Conservation (phyloP, 2,113 vertebrate species). For the Sceloporus tristichus region DNA sequence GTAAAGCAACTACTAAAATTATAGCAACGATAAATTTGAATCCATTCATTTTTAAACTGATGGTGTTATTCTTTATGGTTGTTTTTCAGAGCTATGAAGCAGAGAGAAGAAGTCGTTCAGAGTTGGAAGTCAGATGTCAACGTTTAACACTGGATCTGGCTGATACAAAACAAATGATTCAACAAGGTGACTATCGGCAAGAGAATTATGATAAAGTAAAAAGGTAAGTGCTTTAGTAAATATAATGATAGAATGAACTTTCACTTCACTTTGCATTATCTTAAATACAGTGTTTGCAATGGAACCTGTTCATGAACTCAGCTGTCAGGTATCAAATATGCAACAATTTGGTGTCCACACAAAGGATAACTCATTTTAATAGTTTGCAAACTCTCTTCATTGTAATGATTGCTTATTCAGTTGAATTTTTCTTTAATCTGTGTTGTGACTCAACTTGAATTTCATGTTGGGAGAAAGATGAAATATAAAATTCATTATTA, state of each 20-base stretch:
- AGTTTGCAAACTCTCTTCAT: too few relatives aligned
- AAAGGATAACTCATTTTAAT: too few relatives aligned
- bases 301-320: not conserved
- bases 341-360: too few relatives aligned
- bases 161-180: constrained; percentile 92
- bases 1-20: not conserved
- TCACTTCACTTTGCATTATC: not conserved
- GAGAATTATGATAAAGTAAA: constrained; percentile 94
- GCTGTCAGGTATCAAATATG: not conserved
- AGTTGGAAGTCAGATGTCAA: constrained; percentile 91
- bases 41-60: not conserved
- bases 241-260: not conserved
- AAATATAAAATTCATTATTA: too few relatives aligned
- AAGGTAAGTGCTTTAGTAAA: constrained; percentile 74
- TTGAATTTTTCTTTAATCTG: too few relatives aligned
- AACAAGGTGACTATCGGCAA: constrained; percentile 91
- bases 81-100: constrained; percentile 88
- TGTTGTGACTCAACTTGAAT: too few relatives aligned
- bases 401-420: too few relatives aligned
- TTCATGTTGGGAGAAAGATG: too few relatives aligned
- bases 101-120: constrained; percentile 85
- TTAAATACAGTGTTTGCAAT: not conserved
- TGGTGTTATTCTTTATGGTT: not conserved
- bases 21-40: too few relatives aligned
- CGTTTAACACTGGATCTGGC: constrained; percentile 90